Evolutionary conservation across 2,888 invertebrate genomes (phyloP), one percentile per base, ranked within the genome.

Genomic region (Agonopterix arenella): DNA sequence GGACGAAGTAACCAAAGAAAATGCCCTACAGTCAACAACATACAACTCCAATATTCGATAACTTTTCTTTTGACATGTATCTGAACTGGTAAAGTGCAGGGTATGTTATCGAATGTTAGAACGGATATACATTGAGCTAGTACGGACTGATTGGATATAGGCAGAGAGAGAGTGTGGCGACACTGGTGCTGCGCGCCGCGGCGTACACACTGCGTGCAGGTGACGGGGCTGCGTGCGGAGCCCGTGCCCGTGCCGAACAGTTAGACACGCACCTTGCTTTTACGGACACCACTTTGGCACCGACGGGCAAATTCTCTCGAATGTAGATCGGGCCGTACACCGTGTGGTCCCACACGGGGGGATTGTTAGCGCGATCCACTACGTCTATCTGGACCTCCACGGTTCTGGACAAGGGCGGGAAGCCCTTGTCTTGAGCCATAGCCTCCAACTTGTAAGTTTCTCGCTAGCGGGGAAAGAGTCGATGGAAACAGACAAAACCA

Each of bases 331-430:
- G 97, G 86, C 97, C 97, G 92, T 97, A 98, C 90, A 96, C 95
- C 90, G 93, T 93, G 92, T 97, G 95, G 92, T 96, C 97, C 97
- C 97, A 98, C 89, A 96, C 96, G 90, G 96, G 97, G 90, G 95
- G 97, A 93, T 97, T 98, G 94, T 96, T 98, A 80, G 96, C 98
- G 91, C 96, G 94, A 92, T 97, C 97, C 92, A 98, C 98, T 91
- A 98, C 97, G 92, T 97, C 97, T 91, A 98, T 97, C 92, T 97
- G 97, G 90, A 98, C 98, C 91, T 97, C 97, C 91, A 98, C 98
- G 88, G 96, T 95, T 91, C 97, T 94, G 90, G 96, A 96, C 91
- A 98, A 93, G 90, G 97, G 94, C 88, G 97, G 97, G 90, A 93
- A 95, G 85, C 98, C 98, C 92, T 96, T 97, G 92, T 98, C 98